phyloP scores from a whole-genome alignment of 2,888 invertebrate species.

The Esperia sulphurella region DNA sequence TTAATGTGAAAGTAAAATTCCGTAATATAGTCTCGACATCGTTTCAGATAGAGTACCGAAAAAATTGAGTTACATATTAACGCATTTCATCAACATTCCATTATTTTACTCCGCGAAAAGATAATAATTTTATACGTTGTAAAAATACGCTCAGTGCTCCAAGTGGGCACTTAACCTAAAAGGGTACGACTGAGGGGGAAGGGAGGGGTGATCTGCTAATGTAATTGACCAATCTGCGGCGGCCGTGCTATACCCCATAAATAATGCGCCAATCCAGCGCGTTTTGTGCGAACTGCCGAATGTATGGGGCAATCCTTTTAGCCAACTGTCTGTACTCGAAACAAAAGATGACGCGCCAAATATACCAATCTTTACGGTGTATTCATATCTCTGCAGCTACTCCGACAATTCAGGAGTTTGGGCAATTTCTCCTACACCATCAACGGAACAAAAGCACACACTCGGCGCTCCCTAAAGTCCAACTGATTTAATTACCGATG shows the following conservation, averaged over 20 bases:
- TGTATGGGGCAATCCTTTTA: background rate
- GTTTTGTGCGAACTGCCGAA: background rate
- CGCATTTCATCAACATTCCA: background rate
- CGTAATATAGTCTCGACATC: background rate
- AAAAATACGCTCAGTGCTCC: slow-evolving; percentile 5
- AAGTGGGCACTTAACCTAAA: slow-evolving; percentile 14
- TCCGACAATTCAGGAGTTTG: no score
- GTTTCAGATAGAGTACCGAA: background rate
- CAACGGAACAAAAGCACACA: no score
- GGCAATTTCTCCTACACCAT: no score
- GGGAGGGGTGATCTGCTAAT: slow-evolving; percentile 23
- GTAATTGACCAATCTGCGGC: slow-evolving; percentile 32
- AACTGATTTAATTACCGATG: no score
- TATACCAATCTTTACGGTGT: no score
- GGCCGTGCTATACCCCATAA: slow-evolving; percentile 18
- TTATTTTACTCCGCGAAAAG: background rate
- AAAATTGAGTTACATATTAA: background rate
- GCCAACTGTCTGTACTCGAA: background rate
- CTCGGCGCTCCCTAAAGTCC: no score
- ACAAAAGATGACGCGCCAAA: no score
- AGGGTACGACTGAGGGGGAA: slow-evolving; percentile 2
- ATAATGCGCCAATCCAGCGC: slow-evolving; percentile 19
- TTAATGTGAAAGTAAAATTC: no score
- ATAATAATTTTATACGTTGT: slow-evolving; percentile 1
- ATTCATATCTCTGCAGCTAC: no score